Conservation (phyloP, 2,113 vertebrate species). For the Emydocephalus ijimae region DNA sequence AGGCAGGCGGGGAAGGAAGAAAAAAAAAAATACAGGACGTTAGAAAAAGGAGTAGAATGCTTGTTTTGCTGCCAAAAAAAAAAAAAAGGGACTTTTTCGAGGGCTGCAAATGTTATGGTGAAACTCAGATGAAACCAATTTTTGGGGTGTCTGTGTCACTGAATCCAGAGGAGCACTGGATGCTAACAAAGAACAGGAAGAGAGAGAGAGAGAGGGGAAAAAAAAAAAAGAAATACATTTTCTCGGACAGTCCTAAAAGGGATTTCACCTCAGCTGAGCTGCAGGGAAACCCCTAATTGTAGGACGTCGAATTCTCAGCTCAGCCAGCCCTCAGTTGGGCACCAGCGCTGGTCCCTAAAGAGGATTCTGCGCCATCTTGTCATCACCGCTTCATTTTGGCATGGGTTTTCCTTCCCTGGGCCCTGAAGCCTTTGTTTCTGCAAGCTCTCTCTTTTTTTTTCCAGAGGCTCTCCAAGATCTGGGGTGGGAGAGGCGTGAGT, state of each 20-base stretch:
- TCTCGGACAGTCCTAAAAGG: neutral
- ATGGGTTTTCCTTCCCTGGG: too few relatives aligned
- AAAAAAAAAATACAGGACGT: rapidly evolving
- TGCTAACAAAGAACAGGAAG: neutral
- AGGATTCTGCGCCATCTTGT: neutral
- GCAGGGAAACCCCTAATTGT: too few relatives aligned
- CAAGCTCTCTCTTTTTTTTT: neutral
- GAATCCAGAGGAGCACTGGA: neutral
- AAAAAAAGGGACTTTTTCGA: too few relatives aligned
- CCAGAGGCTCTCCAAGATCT: neutral
- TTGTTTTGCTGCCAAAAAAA: neutral
- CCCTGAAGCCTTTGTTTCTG: too few relatives aligned
- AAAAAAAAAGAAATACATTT: neutral
- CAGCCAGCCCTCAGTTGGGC: neutral
- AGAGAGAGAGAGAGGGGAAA: neutral
- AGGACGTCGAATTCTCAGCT: neutral
- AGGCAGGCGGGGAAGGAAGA: too few relatives aligned
- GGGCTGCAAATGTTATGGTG: too few relatives aligned
- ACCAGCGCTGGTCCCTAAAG: neutral
- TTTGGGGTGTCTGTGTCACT: too few relatives aligned
- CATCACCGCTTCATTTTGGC: neutral
- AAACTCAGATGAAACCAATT: neutral
- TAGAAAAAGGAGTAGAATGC: neutral
- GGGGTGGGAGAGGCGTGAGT: neutral
- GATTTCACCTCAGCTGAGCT: neutral